Conservation (phyloP, 2,797 vertebrate genomes). For the Phoebastria nigripes region DNA sequence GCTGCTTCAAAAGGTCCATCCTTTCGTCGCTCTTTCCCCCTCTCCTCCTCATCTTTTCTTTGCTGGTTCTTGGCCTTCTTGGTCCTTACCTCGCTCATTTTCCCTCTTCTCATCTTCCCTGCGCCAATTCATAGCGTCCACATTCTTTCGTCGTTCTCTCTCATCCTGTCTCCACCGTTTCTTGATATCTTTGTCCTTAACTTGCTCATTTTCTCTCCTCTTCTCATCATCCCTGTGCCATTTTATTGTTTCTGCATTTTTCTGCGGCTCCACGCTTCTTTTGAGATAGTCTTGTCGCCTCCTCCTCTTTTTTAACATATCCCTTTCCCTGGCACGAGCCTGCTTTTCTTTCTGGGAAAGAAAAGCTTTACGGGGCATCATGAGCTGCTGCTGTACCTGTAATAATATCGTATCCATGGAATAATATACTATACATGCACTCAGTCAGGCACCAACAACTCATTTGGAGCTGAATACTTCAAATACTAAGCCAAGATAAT, state of each 20-base stretch:
- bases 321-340: slow-evolving; percentile 70
- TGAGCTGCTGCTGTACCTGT: slow-evolving; percentile 69
- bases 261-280: slow-evolving; percentile 66
- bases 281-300: slow-evolving; percentile 71
- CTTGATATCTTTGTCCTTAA: slow-evolving; percentile 71
- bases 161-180: slow-evolving; percentile 70
- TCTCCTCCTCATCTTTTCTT: slow-evolving; percentile 23
- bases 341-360: slow-evolving; percentile 72
- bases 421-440: slow-evolving; percentile 31
- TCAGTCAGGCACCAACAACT: slow-evolving; percentile 34
- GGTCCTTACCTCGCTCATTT: slow-evolving; percentile 69
- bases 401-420: slow-evolving; percentile 60
- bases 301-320: slow-evolving; percentile 71
- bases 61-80: slow-evolving; percentile 27
- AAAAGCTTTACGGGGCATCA: slow-evolving; percentile 72
- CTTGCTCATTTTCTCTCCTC: slow-evolving; percentile 70
- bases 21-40: background rate
- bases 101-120: slow-evolving; percentile 70
- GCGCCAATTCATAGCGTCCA: slow-evolving; percentile 65
- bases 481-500: background rate
- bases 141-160: slow-evolving; percentile 65
- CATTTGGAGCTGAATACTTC: background rate
- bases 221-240: slow-evolving; percentile 70
- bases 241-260: slow-evolving; percentile 66
- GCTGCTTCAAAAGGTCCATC: background rate